Percentiles rank a stretch among this genome's conserved stretches.
phyloP scores from a whole-genome alignment of 2,888 invertebrate species.

The Penaeus monodon region DNA sequence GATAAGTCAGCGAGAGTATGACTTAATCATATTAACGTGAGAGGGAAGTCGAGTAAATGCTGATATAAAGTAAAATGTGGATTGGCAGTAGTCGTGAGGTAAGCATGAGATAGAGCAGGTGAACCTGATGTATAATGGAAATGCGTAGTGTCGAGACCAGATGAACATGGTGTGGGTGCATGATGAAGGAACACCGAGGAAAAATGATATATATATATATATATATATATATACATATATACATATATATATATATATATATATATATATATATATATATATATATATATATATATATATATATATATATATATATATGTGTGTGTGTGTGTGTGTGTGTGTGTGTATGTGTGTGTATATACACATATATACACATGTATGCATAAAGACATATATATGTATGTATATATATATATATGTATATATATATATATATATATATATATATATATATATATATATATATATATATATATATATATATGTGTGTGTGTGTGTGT shows the following conservation, averaged over 20 bases:
- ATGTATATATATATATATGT: slow-evolving; percentile 21
- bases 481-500: not conserved
- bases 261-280: slow-evolving; percentile 35
- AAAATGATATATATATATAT: too few species aligned
- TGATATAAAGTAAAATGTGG: too few species aligned
- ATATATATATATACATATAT: slow-evolving; percentile 6
- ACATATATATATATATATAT: slow-evolving; percentile 19
- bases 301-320: slow-evolving; percentile 15
- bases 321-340: not conserved
- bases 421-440: not conserved
- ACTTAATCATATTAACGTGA: too few species aligned
- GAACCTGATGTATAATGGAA: too few species aligned
- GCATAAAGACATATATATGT: slow-evolving; percentile 39
- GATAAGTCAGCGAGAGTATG: too few species aligned
- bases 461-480: not conserved
- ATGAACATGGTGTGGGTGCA: too few species aligned
- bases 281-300: slow-evolving; percentile 16
- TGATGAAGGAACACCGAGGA: too few species aligned
- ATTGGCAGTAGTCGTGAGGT: too few species aligned
- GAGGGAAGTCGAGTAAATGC: too few species aligned
- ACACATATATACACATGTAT: slow-evolving; percentile 41
- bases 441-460: not conserved
- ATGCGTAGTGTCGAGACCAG: too few species aligned
- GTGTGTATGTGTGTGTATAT: slow-evolving; percentile 20
- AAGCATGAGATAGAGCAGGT: too few species aligned